A percentile compares a stretch with the other conserved stretches of the same genome.
Evolutionary conservation across 2,888 invertebrate species (phyloP).

Genomic region (Rotaria magnacalcarata): DNA sequence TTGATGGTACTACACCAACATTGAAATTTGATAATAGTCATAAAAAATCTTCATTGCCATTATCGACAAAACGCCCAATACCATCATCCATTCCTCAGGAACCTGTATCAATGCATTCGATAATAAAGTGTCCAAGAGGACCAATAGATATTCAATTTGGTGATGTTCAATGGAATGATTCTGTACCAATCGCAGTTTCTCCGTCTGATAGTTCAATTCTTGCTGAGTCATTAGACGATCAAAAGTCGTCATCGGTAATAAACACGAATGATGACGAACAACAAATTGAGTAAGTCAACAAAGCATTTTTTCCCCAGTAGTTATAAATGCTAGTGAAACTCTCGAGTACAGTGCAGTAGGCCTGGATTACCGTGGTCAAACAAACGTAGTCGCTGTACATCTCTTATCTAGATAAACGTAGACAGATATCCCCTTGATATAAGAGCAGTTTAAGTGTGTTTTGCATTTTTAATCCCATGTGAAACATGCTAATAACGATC

Average conservation of each 20-base stretch:
- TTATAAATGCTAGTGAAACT: no score
- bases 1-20: background rate
- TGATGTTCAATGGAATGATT: conserved; percentile 30
- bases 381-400: no score
- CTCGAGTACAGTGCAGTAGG: no score
- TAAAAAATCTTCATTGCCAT: background rate
- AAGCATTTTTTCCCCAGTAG: no score
- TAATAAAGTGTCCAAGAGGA: background rate
- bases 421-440: no score
- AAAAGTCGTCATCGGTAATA: background rate
- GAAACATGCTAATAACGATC: no score
- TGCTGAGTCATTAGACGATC: background rate
- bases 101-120: background rate
- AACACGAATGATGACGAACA: background rate
- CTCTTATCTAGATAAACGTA: no score
- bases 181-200: background rate
- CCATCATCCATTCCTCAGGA: background rate
- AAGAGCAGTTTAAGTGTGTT: no score
- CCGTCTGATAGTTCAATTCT: background rate
- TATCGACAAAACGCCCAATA: background rate
- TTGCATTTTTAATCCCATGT: no score
- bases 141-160: conserved; percentile 28
- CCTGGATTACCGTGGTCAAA: no score
- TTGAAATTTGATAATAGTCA: background rate
- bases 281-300: background rate